Conservation (phyloP, 2,113 vertebrate genomes). For the Peucedramus taeniatus region DNA sequence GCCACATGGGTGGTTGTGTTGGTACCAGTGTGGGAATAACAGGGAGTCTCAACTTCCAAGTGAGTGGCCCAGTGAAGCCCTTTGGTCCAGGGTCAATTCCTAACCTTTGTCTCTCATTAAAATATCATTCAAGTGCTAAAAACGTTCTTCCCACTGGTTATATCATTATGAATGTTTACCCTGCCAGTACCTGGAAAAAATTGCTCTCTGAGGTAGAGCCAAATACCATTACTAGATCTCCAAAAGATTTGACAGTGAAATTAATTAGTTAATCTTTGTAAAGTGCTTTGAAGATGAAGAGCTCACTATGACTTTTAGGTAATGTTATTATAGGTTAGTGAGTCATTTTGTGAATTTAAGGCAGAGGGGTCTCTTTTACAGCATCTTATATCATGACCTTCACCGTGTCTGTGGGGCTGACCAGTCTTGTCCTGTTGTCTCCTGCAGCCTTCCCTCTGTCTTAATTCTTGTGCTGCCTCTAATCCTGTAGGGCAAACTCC, state of each 20-base stretch:
- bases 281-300: conserved; percentile 72
- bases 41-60: background rate
- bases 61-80: background rate
- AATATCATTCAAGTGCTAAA: conserved; percentile 45
- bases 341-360: conserved; percentile 64
- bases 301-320: conserved; percentile 66
- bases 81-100: conserved; percentile 41
- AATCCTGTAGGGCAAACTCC: background rate
- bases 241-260: conserved; percentile 73
- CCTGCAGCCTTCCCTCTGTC: background rate
- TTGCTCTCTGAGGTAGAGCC: conserved; percentile 71
- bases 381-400: background rate
- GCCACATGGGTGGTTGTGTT: background rate
- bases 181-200: conserved; percentile 70
- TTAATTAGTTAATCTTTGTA: conserved; percentile 73
- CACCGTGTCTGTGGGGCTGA: rapidly evolving
- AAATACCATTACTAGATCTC: conserved; percentile 73
- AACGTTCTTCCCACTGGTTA: conserved; percentile 59
- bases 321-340: conserved; percentile 70
- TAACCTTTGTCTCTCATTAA: conserved; percentile 43
- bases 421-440: background rate
- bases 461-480: background rate
- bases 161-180: conserved; percentile 70
- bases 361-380: conserved; percentile 23
- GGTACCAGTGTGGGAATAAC: background rate